Percentiles rank a stretch among this genome's conserved stretches.
Evolutionary conservation across 2,888 invertebrate species (phyloP).

Genomic region (Nephrotoma guestfalica): DNA sequence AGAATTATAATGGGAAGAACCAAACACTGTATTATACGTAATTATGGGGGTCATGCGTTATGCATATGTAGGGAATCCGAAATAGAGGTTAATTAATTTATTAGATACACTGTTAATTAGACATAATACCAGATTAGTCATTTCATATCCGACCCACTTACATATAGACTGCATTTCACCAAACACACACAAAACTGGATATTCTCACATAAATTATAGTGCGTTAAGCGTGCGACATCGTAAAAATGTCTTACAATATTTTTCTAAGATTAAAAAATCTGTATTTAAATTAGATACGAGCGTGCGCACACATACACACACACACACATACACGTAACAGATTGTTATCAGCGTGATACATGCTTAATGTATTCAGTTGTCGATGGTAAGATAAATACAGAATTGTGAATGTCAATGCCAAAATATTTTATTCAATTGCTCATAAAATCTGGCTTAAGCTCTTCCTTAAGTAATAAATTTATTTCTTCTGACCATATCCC

Average conservation of each 20-base stretch:
- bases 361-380: not conserved
- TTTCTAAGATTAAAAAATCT: not conserved
- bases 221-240: not conserved
- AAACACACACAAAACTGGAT: not conserved
- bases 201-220: not conserved
- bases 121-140: not conserved
- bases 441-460: not conserved
- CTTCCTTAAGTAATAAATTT: not conserved
- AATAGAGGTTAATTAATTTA: not conserved
- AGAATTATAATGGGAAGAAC: not conserved
- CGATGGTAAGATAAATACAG: not conserved
- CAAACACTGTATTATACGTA: too few species aligned
- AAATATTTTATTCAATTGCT: not conserved
- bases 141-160: not conserved
- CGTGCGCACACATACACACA: not conserved
- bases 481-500: not conserved
- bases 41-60: not conserved
- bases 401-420: not conserved
- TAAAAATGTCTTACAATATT: not conserved
- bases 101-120: not conserved
- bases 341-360: not conserved
- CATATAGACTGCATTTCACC: not conserved
- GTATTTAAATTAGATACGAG: not conserved
- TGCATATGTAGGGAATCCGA: not conserved
- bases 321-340: not conserved